These are phyloP conservation scores for Poecile atricapillus DNA, from an alignment of 2,113 vertebrate species.

Conservation along the genomic window DNA sequence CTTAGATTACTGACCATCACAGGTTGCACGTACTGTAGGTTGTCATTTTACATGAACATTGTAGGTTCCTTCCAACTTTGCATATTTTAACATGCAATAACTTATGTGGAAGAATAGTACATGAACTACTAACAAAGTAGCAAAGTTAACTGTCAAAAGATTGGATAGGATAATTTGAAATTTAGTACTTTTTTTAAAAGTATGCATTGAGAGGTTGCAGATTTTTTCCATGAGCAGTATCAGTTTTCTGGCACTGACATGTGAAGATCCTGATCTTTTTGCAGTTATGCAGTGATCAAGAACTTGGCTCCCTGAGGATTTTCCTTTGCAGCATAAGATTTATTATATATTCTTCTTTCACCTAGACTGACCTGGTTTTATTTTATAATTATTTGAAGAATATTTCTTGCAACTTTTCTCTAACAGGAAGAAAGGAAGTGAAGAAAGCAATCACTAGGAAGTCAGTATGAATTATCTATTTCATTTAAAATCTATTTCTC, in stretches of 20 bases:
- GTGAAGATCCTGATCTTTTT: not conserved
- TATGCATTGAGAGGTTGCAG: not conserved
- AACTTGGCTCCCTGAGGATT: not conserved
- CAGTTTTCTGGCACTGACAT: not conserved
- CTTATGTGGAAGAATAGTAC: not conserved
- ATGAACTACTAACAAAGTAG: not conserved
- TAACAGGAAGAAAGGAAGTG: not conserved
- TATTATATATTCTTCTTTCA: not conserved
- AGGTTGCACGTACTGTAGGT: not conserved
- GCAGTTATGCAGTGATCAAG: not conserved
- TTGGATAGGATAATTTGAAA: not conserved
- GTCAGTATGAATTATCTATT: not conserved
- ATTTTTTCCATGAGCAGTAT: not conserved
- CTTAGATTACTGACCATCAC: not conserved
- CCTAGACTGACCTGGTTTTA: not conserved
- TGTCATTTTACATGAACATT: not conserved
- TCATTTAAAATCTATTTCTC: not conserved
- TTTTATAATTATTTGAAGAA: not conserved
- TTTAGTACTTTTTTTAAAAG: not conserved
- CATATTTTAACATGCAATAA: not conserved
- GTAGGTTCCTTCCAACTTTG: not conserved
- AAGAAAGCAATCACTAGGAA: not conserved
- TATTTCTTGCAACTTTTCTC: not conserved
- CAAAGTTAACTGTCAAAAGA: not conserved
- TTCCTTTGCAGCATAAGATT: not conserved